Conservation (phyloP, 2,888 invertebrate genomes). For the Pasiphila rectangulata region DNA sequence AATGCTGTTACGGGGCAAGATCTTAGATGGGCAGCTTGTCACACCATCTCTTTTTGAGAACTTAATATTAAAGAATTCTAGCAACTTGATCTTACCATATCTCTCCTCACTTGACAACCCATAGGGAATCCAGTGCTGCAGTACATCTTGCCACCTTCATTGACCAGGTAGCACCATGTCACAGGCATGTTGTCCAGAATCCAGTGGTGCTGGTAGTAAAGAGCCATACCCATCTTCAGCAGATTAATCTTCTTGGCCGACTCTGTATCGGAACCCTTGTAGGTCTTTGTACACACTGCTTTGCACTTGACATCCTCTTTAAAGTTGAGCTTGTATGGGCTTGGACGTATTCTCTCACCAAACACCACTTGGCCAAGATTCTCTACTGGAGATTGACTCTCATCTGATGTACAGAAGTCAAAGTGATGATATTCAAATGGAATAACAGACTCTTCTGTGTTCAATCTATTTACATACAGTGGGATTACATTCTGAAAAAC, state of each 20-base stretch:
- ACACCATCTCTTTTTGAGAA: too few species aligned
- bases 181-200: slow-evolving; percentile 99
- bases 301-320: slow-evolving; percentile 85
- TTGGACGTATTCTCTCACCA: slow-evolving; percentile 98
- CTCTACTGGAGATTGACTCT: slow-evolving; percentile 94
- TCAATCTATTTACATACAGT: slow-evolving; percentile 96
- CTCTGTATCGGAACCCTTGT: slow-evolving; percentile 83
- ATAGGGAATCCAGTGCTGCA: slow-evolving; percentile 99
- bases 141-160: slow-evolving; percentile 85
- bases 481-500: slow-evolving; percentile 91
- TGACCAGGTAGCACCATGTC: slow-evolving; percentile 95
- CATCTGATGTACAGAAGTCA: slow-evolving; percentile 93
- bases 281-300: slow-evolving; percentile 84
- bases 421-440: slow-evolving; percentile 99
- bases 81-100: slow-evolving; percentile 57
- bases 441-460: slow-evolving; percentile 98
- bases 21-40: too few species aligned
- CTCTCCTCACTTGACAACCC: slow-evolving; percentile 92
- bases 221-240: slow-evolving; percentile 93
- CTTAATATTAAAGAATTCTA: too few species aligned
- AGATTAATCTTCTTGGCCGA: slow-evolving; percentile 87
- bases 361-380: slow-evolving; percentile 99
- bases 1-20: too few species aligned
- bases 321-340: slow-evolving; percentile 94
- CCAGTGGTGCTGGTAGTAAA: slow-evolving; percentile 99